Base-by-base conservation (phyloP, 1,140 invertebrate species). In the Coptotermes formosanus region DNA sequence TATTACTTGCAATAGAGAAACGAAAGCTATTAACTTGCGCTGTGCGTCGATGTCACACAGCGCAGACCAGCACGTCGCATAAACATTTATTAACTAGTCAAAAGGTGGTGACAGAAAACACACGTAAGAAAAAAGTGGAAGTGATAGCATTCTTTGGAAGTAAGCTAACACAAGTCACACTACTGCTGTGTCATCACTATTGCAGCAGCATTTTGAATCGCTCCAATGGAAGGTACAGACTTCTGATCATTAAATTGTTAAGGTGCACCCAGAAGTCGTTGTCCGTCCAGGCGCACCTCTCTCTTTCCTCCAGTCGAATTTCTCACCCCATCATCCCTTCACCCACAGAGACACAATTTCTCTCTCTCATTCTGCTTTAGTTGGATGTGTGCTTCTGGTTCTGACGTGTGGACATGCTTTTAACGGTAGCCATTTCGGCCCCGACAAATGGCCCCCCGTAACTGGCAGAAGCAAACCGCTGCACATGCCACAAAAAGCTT, bases 401-500 rank as follows among this genome's bases (percentile, higher is more conserved):
- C 64, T 75, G 64, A 75, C 64, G 64, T 75, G 64, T 75, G 64
- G 64, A 75, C 64, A 75, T 75, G 64, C 64, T 75, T 75, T 75
- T 75, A 75, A 75, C 64, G 64, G 64, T 75, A 75, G 64, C 59
- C 59, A 64, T 64, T 64, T 64, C 59, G 59, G 59, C 64, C n/a
- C 64, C 64, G 64, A 75, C 64, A 75, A 75, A 75, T 75, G 64
- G 64, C 64, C n/a, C 25, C 25, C 64, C 64, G 64, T 75, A 75
- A 75, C 64, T 75, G 64, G 64, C 64, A 75, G 64, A 75, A n/a
- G 64, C 64, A 75, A 75, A 75, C 64, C 64, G 64, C 64, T 30
- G 64, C 64, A 75, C 64, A 75, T n/a, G 64, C 64, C 64, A 75
- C 64, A 75, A 75, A 75, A 75, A 75, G 64, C 64, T 14, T 30